Percentiles rank a stretch among this genome's conserved stretches.
These are phyloP conservation scores for Megathymus violae DNA, from an alignment of 1,140 invertebrate genomes.

Conservation along the genomic window DNA sequence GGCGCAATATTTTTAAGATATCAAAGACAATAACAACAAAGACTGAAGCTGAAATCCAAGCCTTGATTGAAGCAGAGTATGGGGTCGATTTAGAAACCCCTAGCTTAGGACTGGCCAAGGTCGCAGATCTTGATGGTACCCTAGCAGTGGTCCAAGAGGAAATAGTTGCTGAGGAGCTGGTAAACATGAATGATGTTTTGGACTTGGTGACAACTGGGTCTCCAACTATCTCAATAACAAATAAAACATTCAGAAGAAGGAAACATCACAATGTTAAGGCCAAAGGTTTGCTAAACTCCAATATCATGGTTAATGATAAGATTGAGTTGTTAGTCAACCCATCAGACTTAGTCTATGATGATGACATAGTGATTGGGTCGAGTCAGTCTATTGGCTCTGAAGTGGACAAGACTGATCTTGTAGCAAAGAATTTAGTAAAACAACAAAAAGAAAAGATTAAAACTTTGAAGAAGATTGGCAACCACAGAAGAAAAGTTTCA, in stretches of 20 bases:
- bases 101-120: constrained; percentile 48
- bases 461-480: constrained; percentile 66
- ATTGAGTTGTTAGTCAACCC: constrained; percentile 45
- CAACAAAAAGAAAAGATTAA: constrained; percentile 62
- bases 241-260: constrained; percentile 52
- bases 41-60: constrained; percentile 85
- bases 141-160: constrained; percentile 66
- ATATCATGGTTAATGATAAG: constrained; percentile 22
- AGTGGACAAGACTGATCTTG: constrained; percentile 45
- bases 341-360: constrained; percentile 67
- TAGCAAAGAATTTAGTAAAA: constrained; percentile 53
- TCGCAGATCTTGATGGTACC: constrained; percentile 54
- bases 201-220: constrained; percentile 81
- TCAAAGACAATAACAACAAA: constrained; percentile 87
- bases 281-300: constrained; percentile 42
- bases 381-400: constrained; percentile 61
- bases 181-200: constrained; percentile 83
- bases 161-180: constrained; percentile 73
- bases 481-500: constrained; percentile 69
- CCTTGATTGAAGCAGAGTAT: constrained; percentile 77
- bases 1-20: constrained; percentile 85
- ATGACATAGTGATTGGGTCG: constrained; percentile 61
- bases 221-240: constrained; percentile 70
- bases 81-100: constrained; percentile 68
- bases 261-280: constrained; percentile 46